Evolutionary conservation across 1,140 invertebrate species (phyloP).

Genomic region (Bursaphelenchus mucronatus): DNA sequence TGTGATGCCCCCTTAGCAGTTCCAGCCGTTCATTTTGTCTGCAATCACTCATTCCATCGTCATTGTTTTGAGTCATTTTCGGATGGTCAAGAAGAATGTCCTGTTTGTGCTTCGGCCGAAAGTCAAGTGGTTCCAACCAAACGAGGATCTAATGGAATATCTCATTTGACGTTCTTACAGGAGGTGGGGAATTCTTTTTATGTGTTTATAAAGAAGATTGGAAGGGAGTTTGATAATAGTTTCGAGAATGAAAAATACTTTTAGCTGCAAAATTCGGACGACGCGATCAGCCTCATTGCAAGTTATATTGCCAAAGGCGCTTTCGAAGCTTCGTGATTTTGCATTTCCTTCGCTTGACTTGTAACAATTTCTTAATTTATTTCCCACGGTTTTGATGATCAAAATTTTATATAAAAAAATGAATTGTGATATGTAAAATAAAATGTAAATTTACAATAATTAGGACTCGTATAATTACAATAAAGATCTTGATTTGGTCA

Average conservation of each 20-base stretch:
- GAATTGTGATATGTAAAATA: not conserved
- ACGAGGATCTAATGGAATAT: constrained; percentile 11
- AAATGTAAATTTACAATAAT: not conserved
- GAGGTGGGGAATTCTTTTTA: constrained; percentile 15
- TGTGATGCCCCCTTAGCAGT: constrained; percentile 29
- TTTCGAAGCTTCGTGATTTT: constrained; percentile 5
- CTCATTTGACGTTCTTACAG: constrained; percentile 19
- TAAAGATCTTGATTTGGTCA: too few species aligned
- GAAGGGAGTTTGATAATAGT: too few species aligned
- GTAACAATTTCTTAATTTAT: not conserved
- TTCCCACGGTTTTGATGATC: not conserved
- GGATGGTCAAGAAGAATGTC: constrained; percentile 26
- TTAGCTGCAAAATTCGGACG: constrained; percentile 17
- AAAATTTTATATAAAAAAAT: not conserved
- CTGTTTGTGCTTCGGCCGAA: constrained; percentile 11
- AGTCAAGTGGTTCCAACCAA: constrained; percentile 13
- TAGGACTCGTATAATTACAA: too few species aligned
- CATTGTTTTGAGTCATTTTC: constrained; percentile 45
- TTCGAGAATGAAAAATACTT: too few species aligned
- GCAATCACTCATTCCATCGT: constrained; percentile 46
- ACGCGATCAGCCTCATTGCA: constrained; percentile 15
- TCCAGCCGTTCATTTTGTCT: constrained; percentile 47
- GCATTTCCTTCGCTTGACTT: not conserved
- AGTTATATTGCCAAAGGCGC: constrained; percentile 21
- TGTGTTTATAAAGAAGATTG: not conserved